Evolutionary conservation across 2,888 invertebrate genomes (phyloP).

Genomic region (Xiphydria camelus): DNA sequence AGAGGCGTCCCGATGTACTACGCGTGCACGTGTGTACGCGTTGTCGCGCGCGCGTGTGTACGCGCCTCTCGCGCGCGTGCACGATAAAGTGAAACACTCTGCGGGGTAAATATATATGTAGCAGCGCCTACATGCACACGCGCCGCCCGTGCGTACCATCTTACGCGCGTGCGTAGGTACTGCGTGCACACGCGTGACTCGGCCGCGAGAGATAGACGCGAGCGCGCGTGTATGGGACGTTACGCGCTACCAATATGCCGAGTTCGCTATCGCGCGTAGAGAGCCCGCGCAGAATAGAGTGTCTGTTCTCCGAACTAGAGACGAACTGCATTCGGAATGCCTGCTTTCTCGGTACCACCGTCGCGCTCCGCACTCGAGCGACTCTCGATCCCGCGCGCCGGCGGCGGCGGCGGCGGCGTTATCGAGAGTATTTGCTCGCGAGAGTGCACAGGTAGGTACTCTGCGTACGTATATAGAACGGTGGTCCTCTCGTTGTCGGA

Average conservation of each 20-base stretch:
- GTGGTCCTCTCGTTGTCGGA: no score
- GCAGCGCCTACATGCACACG: background rate
- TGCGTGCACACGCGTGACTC: background rate
- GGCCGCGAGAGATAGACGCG: no score
- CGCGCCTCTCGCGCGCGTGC: conserved; percentile 10
- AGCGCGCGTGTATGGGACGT: background rate
- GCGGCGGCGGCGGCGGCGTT: no score
- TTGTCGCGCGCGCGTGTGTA: conserved; percentile 9
- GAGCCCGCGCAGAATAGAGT: conserved; percentile 1
- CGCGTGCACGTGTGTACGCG: conserved; percentile 3
- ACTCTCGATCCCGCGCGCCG: no score
- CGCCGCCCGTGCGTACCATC: no score
- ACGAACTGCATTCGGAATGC: conserved; percentile 23
- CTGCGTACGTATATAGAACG: no score
- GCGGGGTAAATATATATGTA: conserved; percentile 1
- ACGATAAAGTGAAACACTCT: conserved; percentile 4
- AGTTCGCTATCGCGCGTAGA: conserved; percentile 1
- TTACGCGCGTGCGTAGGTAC: background rate
- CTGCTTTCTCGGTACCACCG: conserved; percentile 24
- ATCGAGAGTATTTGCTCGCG: no score
- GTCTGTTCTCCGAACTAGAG: conserved; percentile 11
- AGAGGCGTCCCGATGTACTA: no score
- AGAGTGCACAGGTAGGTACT: no score
- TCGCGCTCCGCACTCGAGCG: no score
- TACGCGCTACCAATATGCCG: background rate